phyloP scores from a whole-genome alignment of 2,797 vertebrate species.

The Ctenopoma multispine region DNA sequence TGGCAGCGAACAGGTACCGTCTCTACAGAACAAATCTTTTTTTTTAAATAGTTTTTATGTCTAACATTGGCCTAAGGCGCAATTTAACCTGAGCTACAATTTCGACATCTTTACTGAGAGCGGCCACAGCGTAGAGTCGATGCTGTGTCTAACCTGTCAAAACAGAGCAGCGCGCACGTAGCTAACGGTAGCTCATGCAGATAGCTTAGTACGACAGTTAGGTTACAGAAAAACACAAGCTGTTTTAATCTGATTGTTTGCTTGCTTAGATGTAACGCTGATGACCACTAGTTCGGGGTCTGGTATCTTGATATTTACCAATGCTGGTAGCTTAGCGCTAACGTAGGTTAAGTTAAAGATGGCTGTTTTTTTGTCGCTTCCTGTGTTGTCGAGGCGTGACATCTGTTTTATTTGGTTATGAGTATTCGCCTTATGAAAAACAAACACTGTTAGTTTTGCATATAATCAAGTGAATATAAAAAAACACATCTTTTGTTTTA shows the following conservation, averaged over 20 bases:
- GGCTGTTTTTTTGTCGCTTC: constrained; percentile 15
- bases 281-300: no score
- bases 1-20: constrained; percentile 48
- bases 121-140: not conserved
- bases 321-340: not conserved
- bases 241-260: not conserved
- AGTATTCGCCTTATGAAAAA: not conserved
- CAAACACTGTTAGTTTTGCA: not conserved
- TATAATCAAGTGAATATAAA: no score
- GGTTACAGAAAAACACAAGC: not conserved
- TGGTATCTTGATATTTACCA: no score
- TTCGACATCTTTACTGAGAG: not conserved
- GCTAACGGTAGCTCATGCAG: constrained; percentile 32
- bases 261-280: not conserved
- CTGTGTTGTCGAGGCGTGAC: constrained; percentile 39
- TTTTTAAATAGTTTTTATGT: not conserved
- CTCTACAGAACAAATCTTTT: not conserved
- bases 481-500: not conserved
- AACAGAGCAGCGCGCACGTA: constrained; percentile 10
- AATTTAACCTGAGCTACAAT: not conserved
- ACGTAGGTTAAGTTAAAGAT: constrained; percentile 1
- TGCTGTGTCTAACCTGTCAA: constrained; percentile 20
- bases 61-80: not conserved
- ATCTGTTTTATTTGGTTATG: not conserved
- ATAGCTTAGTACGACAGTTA: not conserved